These are phyloP conservation scores for Encarsia formosa DNA, from an alignment of 2,888 invertebrate species.

Conservation along the genomic window DNA sequence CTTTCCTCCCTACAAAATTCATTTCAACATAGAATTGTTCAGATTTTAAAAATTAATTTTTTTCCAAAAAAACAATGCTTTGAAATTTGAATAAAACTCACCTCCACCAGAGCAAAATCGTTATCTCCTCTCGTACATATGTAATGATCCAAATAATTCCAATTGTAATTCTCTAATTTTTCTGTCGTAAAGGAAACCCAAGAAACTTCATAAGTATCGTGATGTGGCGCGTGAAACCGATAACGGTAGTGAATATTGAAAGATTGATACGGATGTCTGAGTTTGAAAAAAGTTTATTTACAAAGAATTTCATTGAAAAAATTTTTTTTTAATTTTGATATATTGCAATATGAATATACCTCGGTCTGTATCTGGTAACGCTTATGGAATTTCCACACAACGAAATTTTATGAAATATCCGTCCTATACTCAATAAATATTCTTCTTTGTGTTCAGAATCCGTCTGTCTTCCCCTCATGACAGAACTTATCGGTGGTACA, in stretches of 20 bases:
- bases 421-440: slow-evolving; percentile 85
- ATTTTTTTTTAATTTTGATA: too few relatives aligned
- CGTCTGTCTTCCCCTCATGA: slow-evolving; percentile 46
- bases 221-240: slow-evolving; percentile 88
- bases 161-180: slow-evolving; percentile 92
- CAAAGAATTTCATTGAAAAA: too few relatives aligned
- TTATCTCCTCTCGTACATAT: slow-evolving; percentile 92
- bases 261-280: slow-evolving; percentile 88
- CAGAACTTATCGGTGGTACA: slow-evolving; percentile 42
- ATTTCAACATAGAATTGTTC: slow-evolving; percentile 1
- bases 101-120: slow-evolving; percentile 83
- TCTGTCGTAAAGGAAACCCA: slow-evolving; percentile 93
- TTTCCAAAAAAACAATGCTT: neutral
- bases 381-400: slow-evolving; percentile 85
- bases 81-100: slow-evolving; percentile 48
- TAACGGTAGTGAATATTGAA: slow-evolving; percentile 89
- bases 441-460: slow-evolving; percentile 63
- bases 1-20: slow-evolving; percentile 65
- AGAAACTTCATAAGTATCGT: slow-evolving; percentile 88
- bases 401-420: slow-evolving; percentile 90
- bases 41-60: neutral
- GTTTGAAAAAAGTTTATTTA: slow-evolving; percentile 25
- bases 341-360: slow-evolving; percentile 63
- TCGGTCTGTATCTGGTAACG: slow-evolving; percentile 90
- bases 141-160: slow-evolving; percentile 97